Evolutionary conservation across 2,797 vertebrate species (phyloP), one percentile per base, ranked within the genome.

Genomic region (Periparus ater): DNA sequence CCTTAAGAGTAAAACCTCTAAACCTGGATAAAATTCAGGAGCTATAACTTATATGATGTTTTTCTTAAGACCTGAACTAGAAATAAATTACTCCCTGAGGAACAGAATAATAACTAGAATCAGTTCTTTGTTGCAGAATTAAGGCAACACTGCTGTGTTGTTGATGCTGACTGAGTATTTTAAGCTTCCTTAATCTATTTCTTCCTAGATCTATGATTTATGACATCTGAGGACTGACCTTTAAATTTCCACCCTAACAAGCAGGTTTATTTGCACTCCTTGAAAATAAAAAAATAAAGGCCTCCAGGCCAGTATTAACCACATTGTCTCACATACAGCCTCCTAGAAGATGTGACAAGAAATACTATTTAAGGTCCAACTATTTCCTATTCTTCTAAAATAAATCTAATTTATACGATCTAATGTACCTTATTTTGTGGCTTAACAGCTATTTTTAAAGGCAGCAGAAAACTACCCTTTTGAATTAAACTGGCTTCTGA

Each of bases 241-340:
- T 96, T 96, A 94, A 83, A 89, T 96, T 96, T 95, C 50, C 78
- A 58, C 87, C 89, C 76, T 87, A 96, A 94, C 91, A 96, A 96
- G 89, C 65, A 94, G 66, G 72, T 93, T 95, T 96, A 87, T 94
- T 94, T 96, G 32, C 70, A 83, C 61, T 91, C 44, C 38, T 91
- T 62, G 26, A 9, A 88, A 83, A 89, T 92, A 87, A 94, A 95
- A 96, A 93, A 85, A 40, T 60, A 93, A 74, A 95, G 44, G 75
- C 76, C 93, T 95, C 20, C 54, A 78, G 92, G 85, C 57, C 54
- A 78, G 50, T 77, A 92, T 93, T 96, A 95, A 80, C 7, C 36
- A 62, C 79, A 68, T 32, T 72, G 44, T 83, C 68, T 92, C 84
- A 76, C 50, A 68, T 36, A 62, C 48, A 91, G 62, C 16, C 44